Base-by-base conservation (phyloP, 2,797 vertebrate genomes). In the Buceros bicornis region DNA sequence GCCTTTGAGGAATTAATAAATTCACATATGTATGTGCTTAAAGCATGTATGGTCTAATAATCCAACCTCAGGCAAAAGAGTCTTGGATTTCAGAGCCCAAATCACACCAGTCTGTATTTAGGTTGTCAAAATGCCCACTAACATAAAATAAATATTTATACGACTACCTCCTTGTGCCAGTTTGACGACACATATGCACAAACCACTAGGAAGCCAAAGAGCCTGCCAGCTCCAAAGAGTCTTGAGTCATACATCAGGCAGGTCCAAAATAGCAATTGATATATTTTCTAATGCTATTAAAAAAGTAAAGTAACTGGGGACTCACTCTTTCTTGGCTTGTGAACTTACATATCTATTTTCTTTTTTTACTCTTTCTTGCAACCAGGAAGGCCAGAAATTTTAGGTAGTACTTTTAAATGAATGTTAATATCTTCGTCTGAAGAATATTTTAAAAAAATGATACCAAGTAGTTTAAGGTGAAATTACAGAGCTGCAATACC, bases 131-230 rank as follows among this genome's bases (percentile, higher is more conserved):
- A 83, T 8, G 20, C 25, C 81, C 33, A 9, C 4, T 8, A 29
- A 66, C 0, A 29, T 9, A 37, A 92, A 64, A 78, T 29, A 90
- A 94, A 83, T 56, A 61, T 21, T 79, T 66, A 15, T 13, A 33
- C 2, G 7, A 24, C 9, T 82, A 40, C 28, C 19, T 45, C 4
- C 22, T 25, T 12, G 2, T 51, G 64, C 20, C 72, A 24, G 26
- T 35, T 37, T 83, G 80, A 87, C 57, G 77, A 81, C 73, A 69
- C 94, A 87, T 78, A 94, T 90, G 92, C 69, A 65, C 80, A 67
- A 58, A 50, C 3, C 90, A 71, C 35, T 43, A 57, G 88, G 95
- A 84, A 48, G 56, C 42, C 50, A 31, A 53, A 53, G 54, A 78
- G 3, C 5, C 64, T 94, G 86, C 73, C 92, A 95, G 3, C 42